Evolutionary conservation across 2,888 invertebrate genomes (phyloP), one percentile per base, ranked within the genome.

Genomic region (Melanostoma mellinum): DNA sequence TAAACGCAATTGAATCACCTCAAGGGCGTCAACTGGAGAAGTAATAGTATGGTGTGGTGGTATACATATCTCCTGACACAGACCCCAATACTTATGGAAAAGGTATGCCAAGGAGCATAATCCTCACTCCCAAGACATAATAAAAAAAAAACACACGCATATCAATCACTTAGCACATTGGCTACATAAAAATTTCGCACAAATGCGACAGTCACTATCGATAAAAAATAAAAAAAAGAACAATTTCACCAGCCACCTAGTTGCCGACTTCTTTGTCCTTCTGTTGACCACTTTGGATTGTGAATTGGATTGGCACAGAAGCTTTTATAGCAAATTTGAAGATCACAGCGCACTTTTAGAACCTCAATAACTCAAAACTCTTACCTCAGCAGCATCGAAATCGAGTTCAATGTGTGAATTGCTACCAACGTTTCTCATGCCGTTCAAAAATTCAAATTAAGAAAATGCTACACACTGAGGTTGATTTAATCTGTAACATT

Each of bases 1-100:
- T 76, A 67, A 75, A 67, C 71, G 65, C 71, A 71, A 80, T 80
- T 52, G 80, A 81, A 76, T 72, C 71, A 76, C 65, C 80, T 71
- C 30, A 48, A 65, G 20, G 40, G 56, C 65, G 32, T 58, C 40
- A 60, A 20, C 50, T 48, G 63, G 44, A 55, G 40, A 20, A 32
- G 33, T 36, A 46, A 3, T 30, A 33, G 6, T 36, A 32, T n/a
- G 40, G 35, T 38, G 48, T n/a, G 35, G 6, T 10, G 35, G 46
- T 46, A 10, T 10, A 56, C 53, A 48, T 48, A 69, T 56, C 40
- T 36, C 36, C 33, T 50, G 55, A 32, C 35, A 35, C 46, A 35
- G 8, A 48, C 8, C 40, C 6, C 35, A 46, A 35, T 50, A 38
- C 33, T 46, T 60, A 9, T 42, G 1, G 4, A 6, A 4, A 3